Base-by-base conservation (phyloP, 2,113 vertebrate genomes). In the Heliornis fulica region DNA sequence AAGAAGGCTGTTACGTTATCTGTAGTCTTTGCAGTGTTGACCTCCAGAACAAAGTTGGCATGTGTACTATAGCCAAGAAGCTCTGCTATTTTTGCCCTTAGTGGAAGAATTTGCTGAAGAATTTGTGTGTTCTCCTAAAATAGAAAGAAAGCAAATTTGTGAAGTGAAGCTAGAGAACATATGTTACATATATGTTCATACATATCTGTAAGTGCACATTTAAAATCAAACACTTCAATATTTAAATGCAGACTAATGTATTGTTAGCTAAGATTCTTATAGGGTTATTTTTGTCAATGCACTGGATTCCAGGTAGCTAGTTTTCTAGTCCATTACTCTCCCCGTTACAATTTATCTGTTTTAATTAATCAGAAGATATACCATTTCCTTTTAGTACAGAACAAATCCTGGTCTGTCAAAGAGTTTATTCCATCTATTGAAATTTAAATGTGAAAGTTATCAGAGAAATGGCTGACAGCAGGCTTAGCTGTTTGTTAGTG, bases 21-120 rank as follows among this genome's bases (percentile, higher is more conserved):
- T 14, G 98, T 98, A 87, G 98, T 99, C 98, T 99, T 98, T 6
- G 99, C 99, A 93, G 99, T 99, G 97, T 99, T 99, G 92, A 99
- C 93, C 93, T 99, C 99, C 91, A 99, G 98, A 68, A 99, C 98
- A 96, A 99, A 99, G 96, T 99, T 98, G 38, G 99, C 99, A 59
- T 99, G 98, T 70, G 98, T 99, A 78, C 92, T 98, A 69, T 99
- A 99, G 71, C 99, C 99, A 9, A 99, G 98, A 43, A 99, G 96
- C 76, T 96, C 97, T 83, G 99, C 98, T 32, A 98, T 95, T 97
- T 98, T 98, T 79, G 99, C 98, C 53, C 99, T 97, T 89, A 99
- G 97, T 29, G 98, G 97, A 66, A 99, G 98, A 81, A 99, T 91
- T 66, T 98, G 96, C 65, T 98, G 98, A 10, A 99, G 98, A 95